These are phyloP conservation scores for Pandion haliaetus DNA, from an alignment of 2,113 vertebrate species.

Conservation along the genomic window DNA sequence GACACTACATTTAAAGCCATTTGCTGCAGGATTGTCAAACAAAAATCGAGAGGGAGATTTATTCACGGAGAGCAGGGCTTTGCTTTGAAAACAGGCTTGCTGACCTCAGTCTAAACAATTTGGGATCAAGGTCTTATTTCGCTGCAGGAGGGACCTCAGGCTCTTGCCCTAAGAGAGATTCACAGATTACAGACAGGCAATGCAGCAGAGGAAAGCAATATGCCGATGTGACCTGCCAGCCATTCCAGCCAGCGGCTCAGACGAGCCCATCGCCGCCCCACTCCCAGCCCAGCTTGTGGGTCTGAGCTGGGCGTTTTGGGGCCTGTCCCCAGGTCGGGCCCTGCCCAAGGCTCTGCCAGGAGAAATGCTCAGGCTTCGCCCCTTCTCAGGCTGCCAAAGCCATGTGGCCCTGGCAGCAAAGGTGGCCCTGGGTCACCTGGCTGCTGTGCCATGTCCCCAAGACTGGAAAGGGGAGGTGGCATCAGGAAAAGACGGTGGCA, in stretches of 20 bases:
- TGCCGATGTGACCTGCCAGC: fast-evolving
- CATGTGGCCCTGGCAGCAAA: neutral
- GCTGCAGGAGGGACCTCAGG: neutral
- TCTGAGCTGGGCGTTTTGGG: neutral
- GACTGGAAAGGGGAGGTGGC: neutral
- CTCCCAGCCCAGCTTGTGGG: neutral
- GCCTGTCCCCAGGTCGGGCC: neutral
- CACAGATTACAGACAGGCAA: neutral
- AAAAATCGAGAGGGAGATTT: neutral
- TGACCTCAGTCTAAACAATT: neutral
- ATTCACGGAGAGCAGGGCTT: neutral
- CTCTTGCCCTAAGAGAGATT: neutral
- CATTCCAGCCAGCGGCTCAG: neutral
- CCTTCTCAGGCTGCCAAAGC: neutral
- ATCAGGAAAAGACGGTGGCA: neutral
- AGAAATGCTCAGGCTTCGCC: neutral
- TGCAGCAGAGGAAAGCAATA: fast-evolving
- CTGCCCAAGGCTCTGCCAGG: neutral
- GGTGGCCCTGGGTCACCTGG: neutral
- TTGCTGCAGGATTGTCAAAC: neutral
- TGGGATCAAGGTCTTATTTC: neutral
- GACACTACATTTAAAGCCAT: neutral
- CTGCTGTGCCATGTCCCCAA: neutral
- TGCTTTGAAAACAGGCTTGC: neutral
- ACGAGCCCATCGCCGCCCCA: fast-evolving